phyloP scores from a whole-genome alignment of 2,888 invertebrate genomes.

The Cephus runcator region DNA sequence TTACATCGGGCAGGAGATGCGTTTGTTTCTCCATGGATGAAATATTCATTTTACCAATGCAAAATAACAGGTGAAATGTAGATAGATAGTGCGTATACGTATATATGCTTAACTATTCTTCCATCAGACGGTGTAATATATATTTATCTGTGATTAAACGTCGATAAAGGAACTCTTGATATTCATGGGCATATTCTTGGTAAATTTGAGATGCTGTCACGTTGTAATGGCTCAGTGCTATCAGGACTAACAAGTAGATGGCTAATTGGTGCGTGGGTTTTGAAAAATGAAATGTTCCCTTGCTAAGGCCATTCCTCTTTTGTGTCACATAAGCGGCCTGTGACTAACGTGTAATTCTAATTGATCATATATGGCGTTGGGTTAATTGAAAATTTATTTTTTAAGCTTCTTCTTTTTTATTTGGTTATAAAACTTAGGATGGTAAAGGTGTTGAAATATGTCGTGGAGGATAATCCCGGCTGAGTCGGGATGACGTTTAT shows the following conservation, averaged over 20 bases:
- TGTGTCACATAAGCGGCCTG: not conserved
- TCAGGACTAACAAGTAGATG: not conserved
- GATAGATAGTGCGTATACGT: not conserved
- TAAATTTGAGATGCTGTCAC: not conserved
- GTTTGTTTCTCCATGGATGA: not conserved
- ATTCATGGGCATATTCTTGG: not conserved
- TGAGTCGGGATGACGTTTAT: constrained; percentile 2
- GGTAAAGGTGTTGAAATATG: not conserved
- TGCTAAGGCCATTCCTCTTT: not conserved
- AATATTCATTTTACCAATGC: not conserved
- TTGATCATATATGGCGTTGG: not conserved
- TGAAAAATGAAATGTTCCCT: not conserved
- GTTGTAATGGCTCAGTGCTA: not conserved
- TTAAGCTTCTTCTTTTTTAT: not conserved
- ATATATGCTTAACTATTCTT: not conserved
- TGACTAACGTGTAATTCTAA: not conserved
- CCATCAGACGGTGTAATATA: not conserved
- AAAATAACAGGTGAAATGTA: not conserved
- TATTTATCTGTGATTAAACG: not conserved
- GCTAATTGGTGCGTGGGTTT: not conserved
- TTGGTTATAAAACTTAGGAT: not conserved
- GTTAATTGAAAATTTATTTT: not conserved
- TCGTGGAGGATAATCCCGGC: constrained; percentile 14
- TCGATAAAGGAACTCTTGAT: not conserved
- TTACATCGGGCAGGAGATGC: not conserved